Base-by-base conservation (phyloP, 2,888 invertebrate species). In the Pyrrhosoma nymphula region DNA sequence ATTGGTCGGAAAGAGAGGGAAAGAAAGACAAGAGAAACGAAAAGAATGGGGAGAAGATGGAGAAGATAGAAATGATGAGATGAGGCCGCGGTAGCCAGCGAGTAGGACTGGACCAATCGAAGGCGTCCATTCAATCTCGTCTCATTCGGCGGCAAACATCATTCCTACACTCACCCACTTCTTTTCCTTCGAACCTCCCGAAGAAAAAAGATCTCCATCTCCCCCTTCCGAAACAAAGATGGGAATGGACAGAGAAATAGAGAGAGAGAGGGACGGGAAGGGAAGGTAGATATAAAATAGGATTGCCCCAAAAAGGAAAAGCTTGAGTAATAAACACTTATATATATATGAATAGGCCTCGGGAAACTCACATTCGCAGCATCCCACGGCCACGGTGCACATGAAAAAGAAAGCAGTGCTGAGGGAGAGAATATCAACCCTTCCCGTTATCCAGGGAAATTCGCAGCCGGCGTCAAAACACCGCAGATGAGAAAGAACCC, bases 401-500 rank as follows among this genome's bases (percentile, higher is more conserved):
- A 16, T 4, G n/a, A 12, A 35, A 82, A 82, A 82, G 35, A 69
- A 69, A 10, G 69, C n/a, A n/a, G 26, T n/a, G 69, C n/a, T 20
- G 26, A n/a, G 26, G n/a, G n/a, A 47, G 47, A 47, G 47, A 47
- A n/a, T n/a, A n/a, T n/a, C n/a, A n/a, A n/a, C n/a, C n/a, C n/a
- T n/a, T 47, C 47, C 47, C 82, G 30, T 82, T 82, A 82, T 35
- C 82, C 35, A n/a, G 69, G n/a, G 69, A 69, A 69, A 69, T 69
- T 26, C 69, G 69, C 69, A 0, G 82, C 35, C 82, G 35, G 35
- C 35, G 82, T 82, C 82, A 82, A 82, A 82, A 35, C 30, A 18
- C 82, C n/a, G 69, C 69, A 26, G 82, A 82, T 82, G 82, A 82
- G 82, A 82, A 35, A 82, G 35, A 82, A 82, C 82, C 35, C 82